These are phyloP conservation scores for Echinarachnius parma DNA, from an alignment of 53 echinoderm and acorn worm genomes.

Conservation along the genomic window DNA sequence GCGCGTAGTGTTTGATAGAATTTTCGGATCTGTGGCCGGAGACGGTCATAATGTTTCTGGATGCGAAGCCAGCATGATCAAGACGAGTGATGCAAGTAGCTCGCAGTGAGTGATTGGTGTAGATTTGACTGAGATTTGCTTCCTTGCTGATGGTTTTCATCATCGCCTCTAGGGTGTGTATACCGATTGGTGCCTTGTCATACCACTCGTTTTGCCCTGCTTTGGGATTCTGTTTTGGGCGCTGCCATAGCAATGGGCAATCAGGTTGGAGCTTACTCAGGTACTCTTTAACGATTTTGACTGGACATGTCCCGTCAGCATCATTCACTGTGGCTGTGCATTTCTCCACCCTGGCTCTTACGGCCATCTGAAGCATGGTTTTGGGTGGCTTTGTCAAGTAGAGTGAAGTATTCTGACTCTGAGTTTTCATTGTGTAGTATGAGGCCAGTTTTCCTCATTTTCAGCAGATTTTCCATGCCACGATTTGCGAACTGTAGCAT, in stretches of 20 bases:
- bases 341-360: conserved; percentile 39
- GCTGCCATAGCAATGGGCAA: conserved; percentile 18
- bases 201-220: conserved; percentile 26
- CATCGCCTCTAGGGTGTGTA: conserved; percentile 25
- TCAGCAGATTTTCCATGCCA: conserved; percentile 28
- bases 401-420: conserved; percentile 26
- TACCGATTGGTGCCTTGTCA: conserved; percentile 12
- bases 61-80: conserved; percentile 4
- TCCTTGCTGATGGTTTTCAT: conserved; percentile 31
- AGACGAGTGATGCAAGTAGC: conserved; percentile 5
- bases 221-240: conserved; percentile 5
- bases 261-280: conserved; percentile 22
- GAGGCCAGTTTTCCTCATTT: conserved; percentile 24
- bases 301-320: conserved; percentile 6
- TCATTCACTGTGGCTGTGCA: conserved; percentile 1
- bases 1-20: conserved; percentile 7
- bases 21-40: conserved; percentile 2
- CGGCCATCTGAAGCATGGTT: conserved; percentile 33
- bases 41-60: conserved; percentile 9
- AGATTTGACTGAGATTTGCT: conserved; percentile 26
- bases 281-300: conserved; percentile 11
- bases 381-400: conserved; percentile 22
- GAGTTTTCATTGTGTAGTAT: conserved; percentile 21
- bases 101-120: conserved; percentile 13
- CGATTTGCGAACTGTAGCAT: conserved; percentile 32